Percentiles rank a stretch among this genome's conserved stretches.
These are phyloP conservation scores for Periphyllus acericola DNA, from an alignment of 2,888 invertebrate species.

Conservation along the genomic window DNA sequence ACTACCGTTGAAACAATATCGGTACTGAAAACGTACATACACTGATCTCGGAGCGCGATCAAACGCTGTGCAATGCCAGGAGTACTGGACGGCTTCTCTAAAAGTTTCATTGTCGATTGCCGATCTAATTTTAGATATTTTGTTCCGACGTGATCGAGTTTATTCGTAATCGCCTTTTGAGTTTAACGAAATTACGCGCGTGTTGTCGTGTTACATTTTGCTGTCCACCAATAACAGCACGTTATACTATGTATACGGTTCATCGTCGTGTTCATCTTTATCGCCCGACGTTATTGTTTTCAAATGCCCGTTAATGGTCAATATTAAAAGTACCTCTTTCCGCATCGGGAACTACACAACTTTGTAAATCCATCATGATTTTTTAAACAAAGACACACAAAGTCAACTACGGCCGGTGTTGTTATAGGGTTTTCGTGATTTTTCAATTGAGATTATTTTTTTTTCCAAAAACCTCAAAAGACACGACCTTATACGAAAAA, in stretches of 20 bases:
- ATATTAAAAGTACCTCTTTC: no score
- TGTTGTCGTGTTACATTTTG: not conserved
- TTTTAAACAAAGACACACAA: not conserved
- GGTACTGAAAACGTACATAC: not conserved
- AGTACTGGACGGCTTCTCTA: not conserved
- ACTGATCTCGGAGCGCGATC: not conserved
- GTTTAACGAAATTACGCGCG: not conserved
- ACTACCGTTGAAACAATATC: no score
- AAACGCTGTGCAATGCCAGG: not conserved
- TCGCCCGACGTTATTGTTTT: no score
- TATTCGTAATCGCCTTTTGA: not conserved
- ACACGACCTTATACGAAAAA: not conserved
- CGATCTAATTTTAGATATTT: constrained; percentile 16
- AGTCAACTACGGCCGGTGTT: not conserved
- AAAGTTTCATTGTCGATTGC: not conserved
- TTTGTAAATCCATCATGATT: not conserved
- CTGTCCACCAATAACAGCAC: not conserved
- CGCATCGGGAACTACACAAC: not conserved
- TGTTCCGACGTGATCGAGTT: not conserved
- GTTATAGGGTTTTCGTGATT: no score
- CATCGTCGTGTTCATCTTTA: no score
- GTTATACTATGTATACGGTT: not conserved
- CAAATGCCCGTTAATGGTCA: no score
- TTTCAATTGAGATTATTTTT: no score
- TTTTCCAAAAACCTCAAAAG: not conserved